A percentile compares a stretch with the other conserved stretches of the same genome.
phyloP scores from a whole-genome alignment of 2,888 invertebrate genomes.

The Cremastinae sp. region DNA sequence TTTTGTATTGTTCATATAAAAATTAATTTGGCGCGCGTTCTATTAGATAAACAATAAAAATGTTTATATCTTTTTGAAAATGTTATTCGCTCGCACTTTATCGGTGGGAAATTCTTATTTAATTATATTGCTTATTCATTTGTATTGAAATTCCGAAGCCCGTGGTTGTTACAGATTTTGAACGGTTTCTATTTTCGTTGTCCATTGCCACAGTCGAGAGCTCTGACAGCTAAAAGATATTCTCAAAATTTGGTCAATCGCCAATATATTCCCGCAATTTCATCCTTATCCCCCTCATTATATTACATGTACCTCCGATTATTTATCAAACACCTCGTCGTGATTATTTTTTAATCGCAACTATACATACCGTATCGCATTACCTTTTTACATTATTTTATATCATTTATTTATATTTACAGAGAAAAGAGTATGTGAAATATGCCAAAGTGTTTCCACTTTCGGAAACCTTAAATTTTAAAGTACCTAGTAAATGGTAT shows the following conservation, averaged over 20 bases:
- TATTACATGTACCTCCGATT: not conserved
- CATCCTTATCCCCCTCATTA: conserved; percentile 37
- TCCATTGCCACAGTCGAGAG: conserved; percentile 70
- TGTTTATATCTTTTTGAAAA: too few species aligned
- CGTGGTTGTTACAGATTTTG: conserved; percentile 56
- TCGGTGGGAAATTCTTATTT: too few species aligned
- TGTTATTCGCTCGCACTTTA: too few species aligned
- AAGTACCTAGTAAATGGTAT: conserved; percentile 96
- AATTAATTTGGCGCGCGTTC: too few species aligned
- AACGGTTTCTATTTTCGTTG: conserved; percentile 68
- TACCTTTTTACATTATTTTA: too few species aligned
- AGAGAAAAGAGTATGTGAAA: conserved; percentile 97
- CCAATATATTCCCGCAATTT: conserved; percentile 59
- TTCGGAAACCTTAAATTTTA: conserved; percentile 89
- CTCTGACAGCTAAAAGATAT: conserved; percentile 67
- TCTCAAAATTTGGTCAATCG: conserved; percentile 56
- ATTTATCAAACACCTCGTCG: conserved; percentile 16
- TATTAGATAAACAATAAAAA: too few species aligned
- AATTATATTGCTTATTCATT: too few species aligned
- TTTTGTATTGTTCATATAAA: too few species aligned
- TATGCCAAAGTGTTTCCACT: conserved; percentile 97
- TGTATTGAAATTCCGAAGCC: conserved; percentile 61
- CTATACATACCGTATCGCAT: too few species aligned
- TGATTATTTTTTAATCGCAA: not conserved
- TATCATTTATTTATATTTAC: conserved; percentile 79